Conservation (phyloP, 2,888 invertebrate genomes). For the Stenichneumon culpator region DNA sequence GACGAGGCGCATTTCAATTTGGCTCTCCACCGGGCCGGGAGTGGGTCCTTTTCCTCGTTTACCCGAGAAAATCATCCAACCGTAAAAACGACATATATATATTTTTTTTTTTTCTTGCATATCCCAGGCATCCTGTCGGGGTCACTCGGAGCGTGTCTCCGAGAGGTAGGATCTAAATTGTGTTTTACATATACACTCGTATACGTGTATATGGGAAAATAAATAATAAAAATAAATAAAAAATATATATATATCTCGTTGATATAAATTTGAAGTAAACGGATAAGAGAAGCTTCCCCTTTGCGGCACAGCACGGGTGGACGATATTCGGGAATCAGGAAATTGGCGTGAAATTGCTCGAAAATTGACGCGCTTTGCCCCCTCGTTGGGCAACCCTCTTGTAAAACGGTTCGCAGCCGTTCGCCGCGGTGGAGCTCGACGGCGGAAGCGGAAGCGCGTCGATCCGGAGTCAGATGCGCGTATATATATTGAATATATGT, state of each 20-base stretch:
- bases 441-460: slow-evolving; percentile 59
- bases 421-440: neutral
- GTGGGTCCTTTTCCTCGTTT: slow-evolving; percentile 45
- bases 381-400: slow-evolving; percentile 48
- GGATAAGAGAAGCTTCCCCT: slow-evolving; percentile 14
- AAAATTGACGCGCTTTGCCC: slow-evolving; percentile 76
- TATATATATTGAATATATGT: neutral
- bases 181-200: slow-evolving; percentile 9
- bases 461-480: slow-evolving; percentile 36
- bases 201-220: slow-evolving; percentile 2
- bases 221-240: too few relatives aligned
- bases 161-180: slow-evolving; percentile 34
- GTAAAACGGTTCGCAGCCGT: slow-evolving; percentile 24
- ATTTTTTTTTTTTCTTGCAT: slow-evolving; percentile 21
- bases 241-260: neutral
- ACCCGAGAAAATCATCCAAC: slow-evolving; percentile 45
- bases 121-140: slow-evolving; percentile 40
- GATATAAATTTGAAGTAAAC: slow-evolving; percentile 37
- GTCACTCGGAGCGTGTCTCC: slow-evolving; percentile 52
- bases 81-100: slow-evolving; percentile 19
- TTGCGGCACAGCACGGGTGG: neutral
- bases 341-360: slow-evolving; percentile 83
- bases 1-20: slow-evolving; percentile 45
- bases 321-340: slow-evolving; percentile 75
- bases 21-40: slow-evolving; percentile 9